Conservation (phyloP, 2,113 vertebrate species). For the Redunca redunca region DNA sequence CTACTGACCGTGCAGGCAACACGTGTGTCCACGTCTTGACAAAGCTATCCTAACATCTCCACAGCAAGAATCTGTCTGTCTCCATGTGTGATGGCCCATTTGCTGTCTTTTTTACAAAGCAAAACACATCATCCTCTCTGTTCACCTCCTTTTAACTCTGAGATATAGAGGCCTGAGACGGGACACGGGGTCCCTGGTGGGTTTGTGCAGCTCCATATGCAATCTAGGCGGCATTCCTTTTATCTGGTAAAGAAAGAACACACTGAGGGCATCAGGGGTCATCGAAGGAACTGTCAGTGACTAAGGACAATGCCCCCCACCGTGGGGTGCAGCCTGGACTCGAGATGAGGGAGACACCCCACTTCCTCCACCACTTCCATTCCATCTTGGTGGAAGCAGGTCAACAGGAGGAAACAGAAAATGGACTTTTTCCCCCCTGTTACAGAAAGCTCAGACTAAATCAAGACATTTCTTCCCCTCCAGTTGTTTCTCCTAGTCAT, state of each 20-base stretch:
- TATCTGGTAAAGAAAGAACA: background rate
- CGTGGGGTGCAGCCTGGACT: background rate
- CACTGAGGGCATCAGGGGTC: background rate
- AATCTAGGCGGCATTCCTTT: background rate
- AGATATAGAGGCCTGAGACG: background rate
- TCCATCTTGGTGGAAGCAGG: background rate
- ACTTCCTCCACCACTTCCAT: background rate
- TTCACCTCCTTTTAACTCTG: background rate
- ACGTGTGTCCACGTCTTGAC: background rate
- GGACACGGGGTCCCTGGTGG: background rate
- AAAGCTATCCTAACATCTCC: background rate
- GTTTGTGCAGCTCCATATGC: background rate
- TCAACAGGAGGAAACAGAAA: background rate
- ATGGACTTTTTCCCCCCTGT: background rate
- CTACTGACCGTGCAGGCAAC: background rate
- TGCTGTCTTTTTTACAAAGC: background rate
- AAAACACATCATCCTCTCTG: background rate
- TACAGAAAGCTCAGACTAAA: background rate
- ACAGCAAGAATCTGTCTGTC: background rate
- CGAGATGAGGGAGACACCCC: background rate
- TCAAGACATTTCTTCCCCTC: background rate
- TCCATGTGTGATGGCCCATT: background rate
- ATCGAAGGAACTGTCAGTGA: background rate
- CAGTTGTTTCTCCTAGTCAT: background rate
- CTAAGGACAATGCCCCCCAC: background rate